A percentile compares a stretch with the other conserved stretches of the same genome.
Conservation (phyloP, 1,140 invertebrate genomes). For the Rhopalosiphum padi region DNA sequence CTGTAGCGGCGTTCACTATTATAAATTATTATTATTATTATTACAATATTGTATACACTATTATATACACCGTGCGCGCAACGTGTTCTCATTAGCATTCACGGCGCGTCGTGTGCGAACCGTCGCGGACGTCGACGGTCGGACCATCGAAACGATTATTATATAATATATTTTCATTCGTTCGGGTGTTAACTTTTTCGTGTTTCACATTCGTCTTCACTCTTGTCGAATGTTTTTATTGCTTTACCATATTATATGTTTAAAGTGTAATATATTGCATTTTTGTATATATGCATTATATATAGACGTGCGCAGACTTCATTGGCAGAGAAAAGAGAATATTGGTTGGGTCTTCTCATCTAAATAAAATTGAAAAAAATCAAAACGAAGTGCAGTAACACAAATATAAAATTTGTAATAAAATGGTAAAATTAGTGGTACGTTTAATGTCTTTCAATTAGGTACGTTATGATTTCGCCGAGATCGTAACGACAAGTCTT, state of each 20-base stretch:
- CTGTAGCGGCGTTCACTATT: background rate
- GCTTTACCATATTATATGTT: background rate
- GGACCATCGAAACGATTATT: background rate
- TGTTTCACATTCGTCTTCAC: background rate
- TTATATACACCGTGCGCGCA: too few species aligned
- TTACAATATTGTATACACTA: background rate
- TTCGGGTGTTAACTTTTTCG: background rate
- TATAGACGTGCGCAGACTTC: too few species aligned
- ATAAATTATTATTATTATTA: constrained; percentile 48
- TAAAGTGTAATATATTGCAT: background rate
- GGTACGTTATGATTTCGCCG: background rate
- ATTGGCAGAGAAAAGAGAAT: too few species aligned
- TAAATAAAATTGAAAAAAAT: background rate
- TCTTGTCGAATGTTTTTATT: background rate
- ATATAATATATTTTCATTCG: background rate
- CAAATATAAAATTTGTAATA: background rate
- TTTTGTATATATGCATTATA: background rate
- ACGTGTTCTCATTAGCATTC: constrained; percentile 44
- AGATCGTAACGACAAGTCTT: background rate
- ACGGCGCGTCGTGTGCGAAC: background rate
- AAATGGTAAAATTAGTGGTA: background rate
- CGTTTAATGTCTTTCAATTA: background rate
- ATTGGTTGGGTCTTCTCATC: background rate
- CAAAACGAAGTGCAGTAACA: background rate
- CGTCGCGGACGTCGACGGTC: background rate